phyloP scores from a whole-genome alignment of 1,140 invertebrate species.

The Drosophila melanica region DNA sequence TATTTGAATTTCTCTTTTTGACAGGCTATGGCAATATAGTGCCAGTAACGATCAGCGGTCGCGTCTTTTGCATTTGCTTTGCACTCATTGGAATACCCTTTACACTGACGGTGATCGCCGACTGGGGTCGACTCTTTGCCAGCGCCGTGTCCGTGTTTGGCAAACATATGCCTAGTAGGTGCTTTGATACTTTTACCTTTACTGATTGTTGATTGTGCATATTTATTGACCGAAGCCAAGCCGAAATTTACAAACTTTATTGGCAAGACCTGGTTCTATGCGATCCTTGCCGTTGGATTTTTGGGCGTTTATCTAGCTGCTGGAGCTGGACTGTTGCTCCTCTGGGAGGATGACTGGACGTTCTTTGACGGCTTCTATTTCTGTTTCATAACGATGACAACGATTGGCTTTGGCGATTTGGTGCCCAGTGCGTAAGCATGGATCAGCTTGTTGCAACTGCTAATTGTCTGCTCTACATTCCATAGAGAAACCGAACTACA shows the following conservation, averaged over 20 bases:
- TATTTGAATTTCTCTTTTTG: constrained; percentile 34
- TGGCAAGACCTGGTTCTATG: constrained; percentile 87
- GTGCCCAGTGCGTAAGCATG: constrained; percentile 90
- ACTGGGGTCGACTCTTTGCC: constrained; percentile 95
- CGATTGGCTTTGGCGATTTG: constrained; percentile 96
- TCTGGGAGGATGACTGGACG: constrained; percentile 94
- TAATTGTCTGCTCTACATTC: constrained; percentile 29
- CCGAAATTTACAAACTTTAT: constrained; percentile 83
- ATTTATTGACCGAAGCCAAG: constrained; percentile 48
- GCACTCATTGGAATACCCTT: constrained; percentile 96
- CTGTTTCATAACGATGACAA: constrained; percentile 97
- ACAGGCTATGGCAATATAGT: constrained; percentile 98
- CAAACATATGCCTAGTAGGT: constrained; percentile 85
- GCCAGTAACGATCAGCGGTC: constrained; percentile 93
- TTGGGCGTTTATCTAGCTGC: constrained; percentile 91
- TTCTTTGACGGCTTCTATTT: constrained; percentile 98
- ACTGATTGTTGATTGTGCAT: not conserved
- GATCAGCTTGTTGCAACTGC: not conserved
- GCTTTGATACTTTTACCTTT: not conserved
- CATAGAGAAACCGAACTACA: constrained; percentile 92
- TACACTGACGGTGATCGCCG: constrained; percentile 96
- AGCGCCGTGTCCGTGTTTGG: constrained; percentile 89
- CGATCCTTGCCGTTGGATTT: constrained; percentile 89
- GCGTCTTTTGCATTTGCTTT: constrained; percentile 95
- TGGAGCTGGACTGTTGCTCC: constrained; percentile 89